Base-by-base conservation (phyloP, 1,140 invertebrate species). In the Steinernema feltiae region DNA sequence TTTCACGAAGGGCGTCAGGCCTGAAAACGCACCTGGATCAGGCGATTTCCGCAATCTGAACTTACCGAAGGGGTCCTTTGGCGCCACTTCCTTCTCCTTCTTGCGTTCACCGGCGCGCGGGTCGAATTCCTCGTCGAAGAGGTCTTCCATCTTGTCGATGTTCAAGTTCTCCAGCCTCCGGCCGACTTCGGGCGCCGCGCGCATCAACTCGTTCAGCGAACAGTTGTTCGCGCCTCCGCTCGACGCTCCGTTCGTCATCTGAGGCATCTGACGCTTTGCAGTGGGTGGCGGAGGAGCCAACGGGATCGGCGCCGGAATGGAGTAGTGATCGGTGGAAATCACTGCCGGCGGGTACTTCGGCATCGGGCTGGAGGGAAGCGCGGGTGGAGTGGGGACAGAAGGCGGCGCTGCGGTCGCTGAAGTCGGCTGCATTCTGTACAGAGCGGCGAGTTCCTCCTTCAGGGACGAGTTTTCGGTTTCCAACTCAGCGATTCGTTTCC, bases 121-220 rank as follows among this genome's bases (percentile, higher is more conserved):
- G 76, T 84, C 82, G 70, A 84, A 84, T 27, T 75, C 70, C 69
- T 85, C 81, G 72, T 84, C 83, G 48, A 83, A 85, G 12, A 84
- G n/a, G 29, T 82, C 75, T 18, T 82, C 72, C 63, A 76, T 41
- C 75, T 81, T 73, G 30, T 69, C 32, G 15, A 73, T 70, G 3
- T 76, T 32, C 24, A 74, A 48, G 46, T 78, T 77, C n/a, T 78
- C 74, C 27, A 76, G 32, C 32, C 69, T 18, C 15, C 78, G 35
- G 0, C 78, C 72, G 17, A 80, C 78, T 74, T 73, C 70, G 24
- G 74, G 74, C 17, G 31, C 71, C 27, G 29, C 48, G 18, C 53
- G 29, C n/a, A 48, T 73, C 31, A 30, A 76, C 30, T 31, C 74
- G 30, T 73, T 76, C 41, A 31, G 35, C 32, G 63, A 35, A 7